These are phyloP conservation scores for Zaprionus obscuricornis DNA, from an alignment of 2,888 invertebrate genomes.

Conservation along the genomic window DNA sequence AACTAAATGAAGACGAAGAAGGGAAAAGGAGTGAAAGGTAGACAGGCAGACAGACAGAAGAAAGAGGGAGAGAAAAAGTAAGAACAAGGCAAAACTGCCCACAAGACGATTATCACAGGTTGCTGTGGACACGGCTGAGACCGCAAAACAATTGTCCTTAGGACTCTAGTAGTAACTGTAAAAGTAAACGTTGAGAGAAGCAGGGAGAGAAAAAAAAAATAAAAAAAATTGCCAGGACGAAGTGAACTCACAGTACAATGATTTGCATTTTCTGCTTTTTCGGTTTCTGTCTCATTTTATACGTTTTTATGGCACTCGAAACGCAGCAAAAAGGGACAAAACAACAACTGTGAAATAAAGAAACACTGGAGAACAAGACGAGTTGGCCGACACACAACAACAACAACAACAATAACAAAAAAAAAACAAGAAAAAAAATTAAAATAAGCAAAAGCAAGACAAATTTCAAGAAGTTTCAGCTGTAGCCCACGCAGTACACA, in stretches of 20 bases:
- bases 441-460: slow-evolving; percentile 55
- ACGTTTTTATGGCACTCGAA: slow-evolving; percentile 64
- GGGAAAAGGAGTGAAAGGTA: not conserved
- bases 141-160: slow-evolving; percentile 60
- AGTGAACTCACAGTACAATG: slow-evolving; percentile 68
- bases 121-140: slow-evolving; percentile 48
- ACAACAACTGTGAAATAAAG: slow-evolving; percentile 23
- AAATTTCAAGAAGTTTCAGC: slow-evolving; percentile 58
- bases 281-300: slow-evolving; percentile 54
- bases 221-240: too few species aligned
- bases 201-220: slow-evolving; percentile 27
- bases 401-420: slow-evolving; percentile 4
- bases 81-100: slow-evolving; percentile 62
- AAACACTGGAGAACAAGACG: not conserved
- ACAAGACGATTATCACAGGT: slow-evolving; percentile 74
- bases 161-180: slow-evolving; percentile 10
- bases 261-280: slow-evolving; percentile 71
- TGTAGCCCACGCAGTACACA: slow-evolving; percentile 25
- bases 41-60: not conserved
- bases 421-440: slow-evolving; percentile 50
- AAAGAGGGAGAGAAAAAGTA: not conserved
- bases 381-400: too few species aligned
- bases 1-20: not conserved
- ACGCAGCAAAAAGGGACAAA: slow-evolving; percentile 52
- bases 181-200: slow-evolving; percentile 1